Conservation (phyloP, 2,888 invertebrate genomes). For the Seira musarum region DNA sequence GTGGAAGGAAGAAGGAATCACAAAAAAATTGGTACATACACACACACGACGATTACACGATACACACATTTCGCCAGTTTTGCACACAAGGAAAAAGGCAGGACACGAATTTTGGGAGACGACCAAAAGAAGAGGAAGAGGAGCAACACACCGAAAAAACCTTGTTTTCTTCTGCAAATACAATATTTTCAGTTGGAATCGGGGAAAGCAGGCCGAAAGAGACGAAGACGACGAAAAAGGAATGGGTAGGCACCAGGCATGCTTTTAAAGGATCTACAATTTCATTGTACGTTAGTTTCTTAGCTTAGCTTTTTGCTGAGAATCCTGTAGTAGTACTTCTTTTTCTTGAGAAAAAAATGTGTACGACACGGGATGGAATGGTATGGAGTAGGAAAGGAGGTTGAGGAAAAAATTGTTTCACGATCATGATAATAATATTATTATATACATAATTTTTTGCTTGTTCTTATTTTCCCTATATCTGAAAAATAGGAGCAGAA, state of each 20-base stretch:
- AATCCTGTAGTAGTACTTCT: background rate
- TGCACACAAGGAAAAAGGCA: constrained; percentile 17
- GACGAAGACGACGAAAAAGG: background rate
- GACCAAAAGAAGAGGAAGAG: constrained; percentile 33
- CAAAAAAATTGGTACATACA: constrained; percentile 18
- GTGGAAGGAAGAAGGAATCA: constrained; percentile 39
- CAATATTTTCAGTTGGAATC: background rate
- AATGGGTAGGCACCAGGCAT: constrained; percentile 11
- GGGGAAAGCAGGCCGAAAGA: constrained; percentile 6
- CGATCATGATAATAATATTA: background rate
- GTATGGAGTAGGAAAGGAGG: background rate
- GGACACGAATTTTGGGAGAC: constrained; percentile 42
- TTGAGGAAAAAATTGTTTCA: constrained; percentile 2
- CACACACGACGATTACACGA: too few relatives aligned
- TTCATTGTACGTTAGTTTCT: background rate
- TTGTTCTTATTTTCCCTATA: constrained; percentile 3
- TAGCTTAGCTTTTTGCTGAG: background rate
- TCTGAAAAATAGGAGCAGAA: background rate
- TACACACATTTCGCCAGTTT: background rate
- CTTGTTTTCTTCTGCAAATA: constrained; percentile 3
- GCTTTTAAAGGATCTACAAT: constrained; percentile 10
- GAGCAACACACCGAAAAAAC: background rate
- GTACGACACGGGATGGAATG: background rate
- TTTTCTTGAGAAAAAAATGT: constrained; percentile 13
- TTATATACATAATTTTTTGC: background rate